phyloP scores from a whole-genome alignment of 2,888 invertebrate genomes.

The Tanypteryx hageni region DNA sequence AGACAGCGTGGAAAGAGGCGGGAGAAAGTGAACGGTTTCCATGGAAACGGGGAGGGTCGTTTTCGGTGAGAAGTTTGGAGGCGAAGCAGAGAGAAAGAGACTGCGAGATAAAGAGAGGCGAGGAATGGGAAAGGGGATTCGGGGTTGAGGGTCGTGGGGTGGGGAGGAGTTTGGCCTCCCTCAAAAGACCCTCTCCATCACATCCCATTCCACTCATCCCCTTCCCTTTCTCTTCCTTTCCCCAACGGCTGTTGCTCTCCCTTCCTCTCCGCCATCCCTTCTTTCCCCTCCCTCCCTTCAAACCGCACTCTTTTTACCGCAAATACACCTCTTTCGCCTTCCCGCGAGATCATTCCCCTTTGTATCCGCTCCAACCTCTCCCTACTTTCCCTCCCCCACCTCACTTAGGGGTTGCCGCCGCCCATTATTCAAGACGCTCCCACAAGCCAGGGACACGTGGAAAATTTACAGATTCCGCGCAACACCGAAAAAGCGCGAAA shows the following conservation, averaged over 20 bases:
- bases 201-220: not conserved
- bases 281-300: not conserved
- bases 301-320: not conserved
- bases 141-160: not conserved
- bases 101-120: not conserved
- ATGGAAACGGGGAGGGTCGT: not conserved
- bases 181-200: not conserved
- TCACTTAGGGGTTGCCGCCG: not conserved
- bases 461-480: not conserved
- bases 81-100: not conserved
- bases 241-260: not conserved
- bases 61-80: not conserved
- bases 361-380: not conserved
- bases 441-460: too few species aligned
- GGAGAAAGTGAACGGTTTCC: slow-evolving; percentile 11
- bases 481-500: not conserved
- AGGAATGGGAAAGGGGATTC: not conserved
- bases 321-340: not conserved
- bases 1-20: not conserved
- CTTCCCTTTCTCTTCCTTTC: not conserved
- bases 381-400: too few species aligned
- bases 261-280: too few species aligned
- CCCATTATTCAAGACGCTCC: slow-evolving; percentile 18
- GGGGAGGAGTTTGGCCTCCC: not conserved
- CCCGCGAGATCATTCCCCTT: not conserved